These are phyloP conservation scores for Prunella himalayana DNA, from an alignment of 2,113 vertebrate species.

Conservation along the genomic window DNA sequence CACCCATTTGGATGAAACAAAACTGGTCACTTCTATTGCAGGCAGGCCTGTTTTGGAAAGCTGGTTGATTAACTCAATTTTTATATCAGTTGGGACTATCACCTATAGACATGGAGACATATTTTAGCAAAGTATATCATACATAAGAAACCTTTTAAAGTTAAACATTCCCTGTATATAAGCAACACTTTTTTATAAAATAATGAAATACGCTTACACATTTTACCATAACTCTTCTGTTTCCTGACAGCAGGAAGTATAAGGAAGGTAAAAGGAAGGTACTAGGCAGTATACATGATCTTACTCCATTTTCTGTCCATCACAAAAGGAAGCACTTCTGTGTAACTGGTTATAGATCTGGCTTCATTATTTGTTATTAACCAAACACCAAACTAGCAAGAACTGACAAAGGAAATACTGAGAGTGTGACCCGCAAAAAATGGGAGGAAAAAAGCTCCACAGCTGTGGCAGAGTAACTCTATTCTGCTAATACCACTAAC, in stretches of 20 bases:
- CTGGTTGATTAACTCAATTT: constrained; percentile 90
- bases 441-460: background rate
- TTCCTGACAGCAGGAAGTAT: background rate
- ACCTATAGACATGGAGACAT: constrained; percentile 69
- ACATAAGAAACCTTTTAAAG: background rate
- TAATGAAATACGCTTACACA: background rate
- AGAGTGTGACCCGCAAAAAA: background rate
- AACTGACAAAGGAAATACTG: background rate
- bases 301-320: background rate
- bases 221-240: background rate
- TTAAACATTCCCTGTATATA: background rate
- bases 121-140: background rate
- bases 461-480: background rate
- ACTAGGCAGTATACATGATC: background rate
- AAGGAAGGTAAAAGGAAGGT: background rate
- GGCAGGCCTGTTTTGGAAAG: constrained; percentile 89
- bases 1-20: constrained; percentile 94
- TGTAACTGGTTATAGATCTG: background rate
- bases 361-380: background rate
- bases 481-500: background rate
- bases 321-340: background rate
- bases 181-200: background rate
- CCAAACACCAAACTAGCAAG: background rate
- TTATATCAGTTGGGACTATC: constrained; percentile 86
- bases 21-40: constrained; percentile 92